These are phyloP conservation scores for human (Homo sapiens) DNA, from an alignment of 2,113 vertebrate species.

Conservation along the genomic window GRCh38 chr6:66184501-66185000, in stretches of 20 bases:
- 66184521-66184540: constrained; percentile 13
- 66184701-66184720: not conserved
- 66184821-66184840: not conserved
- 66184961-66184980: not conserved
- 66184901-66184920: no score
- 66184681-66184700: not conserved
- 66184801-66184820: not conserved
- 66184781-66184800: not conserved
- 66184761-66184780: not conserved
- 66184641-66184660: not conserved
- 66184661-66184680: not conserved
- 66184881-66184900: not conserved
- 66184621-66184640: not conserved
- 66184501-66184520: not conserved
- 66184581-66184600: not conserved
- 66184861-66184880: not conserved
- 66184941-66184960: no score
- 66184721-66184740: not conserved
- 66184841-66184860: not conserved
- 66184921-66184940: no score
- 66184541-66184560: not conserved
- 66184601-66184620: not conserved
- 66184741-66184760: not conserved
- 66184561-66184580: not conserved
- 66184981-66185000: not conserved